These are phyloP conservation scores for Petrophora chlorosata DNA, from an alignment of 2,888 invertebrate species.

Conservation along the genomic window DNA sequence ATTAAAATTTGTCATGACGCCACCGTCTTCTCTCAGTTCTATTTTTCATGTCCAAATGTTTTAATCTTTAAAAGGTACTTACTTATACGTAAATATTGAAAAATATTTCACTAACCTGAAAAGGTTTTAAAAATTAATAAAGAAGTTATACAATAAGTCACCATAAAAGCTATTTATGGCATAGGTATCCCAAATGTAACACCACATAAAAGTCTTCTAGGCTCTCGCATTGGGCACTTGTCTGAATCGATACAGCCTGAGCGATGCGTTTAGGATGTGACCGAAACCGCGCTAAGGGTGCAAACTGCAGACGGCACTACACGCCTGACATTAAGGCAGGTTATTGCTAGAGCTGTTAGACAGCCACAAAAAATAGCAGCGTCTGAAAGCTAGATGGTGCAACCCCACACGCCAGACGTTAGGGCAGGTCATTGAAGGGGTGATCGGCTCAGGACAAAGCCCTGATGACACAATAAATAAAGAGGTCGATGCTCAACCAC, in stretches of 20 bases:
- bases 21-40: too few relatives aligned
- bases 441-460: conserved; percentile 36
- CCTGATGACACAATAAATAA: conserved; percentile 25
- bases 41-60: too few relatives aligned
- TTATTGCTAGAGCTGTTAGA: conserved; percentile 22
- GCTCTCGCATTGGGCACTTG: conserved; percentile 10
- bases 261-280: conserved; percentile 9
- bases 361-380: neutral
- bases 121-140: too few relatives aligned
- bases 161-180: too few relatives aligned
- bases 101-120: too few relatives aligned
- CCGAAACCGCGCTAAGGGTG: conserved; percentile 6
- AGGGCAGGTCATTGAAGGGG: conserved; percentile 61
- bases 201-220: neutral
- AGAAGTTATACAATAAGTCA: too few relatives aligned
- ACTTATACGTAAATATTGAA: too few relatives aligned
- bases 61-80: too few relatives aligned
- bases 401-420: conserved; percentile 54
- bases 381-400: conserved; percentile 27
- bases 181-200: neutral
- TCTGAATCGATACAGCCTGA: conserved; percentile 42
- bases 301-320: conserved; percentile 1
- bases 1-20: too few relatives aligned
- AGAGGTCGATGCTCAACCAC: conserved; percentile 20
- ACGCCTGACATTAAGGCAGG: conserved; percentile 30